Evolutionary conservation across 2,797 vertebrate species (phyloP).

Genomic region (Microcaecilia unicolor): DNA sequence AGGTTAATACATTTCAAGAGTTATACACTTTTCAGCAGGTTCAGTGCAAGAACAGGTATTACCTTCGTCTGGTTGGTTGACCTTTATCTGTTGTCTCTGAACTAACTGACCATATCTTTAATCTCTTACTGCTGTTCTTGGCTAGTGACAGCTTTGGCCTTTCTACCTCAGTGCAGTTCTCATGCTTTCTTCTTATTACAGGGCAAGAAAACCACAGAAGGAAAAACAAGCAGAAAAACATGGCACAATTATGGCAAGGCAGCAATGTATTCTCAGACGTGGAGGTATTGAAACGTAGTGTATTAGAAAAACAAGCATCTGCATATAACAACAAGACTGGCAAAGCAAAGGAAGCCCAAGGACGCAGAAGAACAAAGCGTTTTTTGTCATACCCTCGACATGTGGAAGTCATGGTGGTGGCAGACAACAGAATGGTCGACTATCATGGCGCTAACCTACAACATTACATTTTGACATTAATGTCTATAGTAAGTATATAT

Average conservation of each 20-base stretch:
- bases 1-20: no score
- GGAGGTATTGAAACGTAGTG: slow-evolving; percentile 53
- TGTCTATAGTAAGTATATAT: slow-evolving; percentile 99
- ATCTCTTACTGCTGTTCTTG: no score
- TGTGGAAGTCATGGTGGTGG: slow-evolving; percentile 96
- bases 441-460: slow-evolving; percentile 91
- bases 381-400: slow-evolving; percentile 96
- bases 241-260: slow-evolving; percentile 35
- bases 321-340: slow-evolving; percentile 48
- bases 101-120: no score
- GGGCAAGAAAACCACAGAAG: slow-evolving; percentile 66
- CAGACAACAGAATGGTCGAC: slow-evolving; percentile 93
- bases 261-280: slow-evolving; percentile 56
- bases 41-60: no score
- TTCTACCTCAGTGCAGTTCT: not conserved
- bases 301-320: slow-evolving; percentile 49
- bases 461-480: slow-evolving; percentile 92
- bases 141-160: no score
- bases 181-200: slow-evolving; percentile 28
- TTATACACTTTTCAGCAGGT: no score
- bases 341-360: slow-evolving; percentile 53
- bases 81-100: no score
- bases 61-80: no score
- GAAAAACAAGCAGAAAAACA: slow-evolving; percentile 55
- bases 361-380: slow-evolving; percentile 82